Evolutionary conservation across 1,140 invertebrate species (phyloP).

Genomic region (Nasonia longicornis): DNA sequence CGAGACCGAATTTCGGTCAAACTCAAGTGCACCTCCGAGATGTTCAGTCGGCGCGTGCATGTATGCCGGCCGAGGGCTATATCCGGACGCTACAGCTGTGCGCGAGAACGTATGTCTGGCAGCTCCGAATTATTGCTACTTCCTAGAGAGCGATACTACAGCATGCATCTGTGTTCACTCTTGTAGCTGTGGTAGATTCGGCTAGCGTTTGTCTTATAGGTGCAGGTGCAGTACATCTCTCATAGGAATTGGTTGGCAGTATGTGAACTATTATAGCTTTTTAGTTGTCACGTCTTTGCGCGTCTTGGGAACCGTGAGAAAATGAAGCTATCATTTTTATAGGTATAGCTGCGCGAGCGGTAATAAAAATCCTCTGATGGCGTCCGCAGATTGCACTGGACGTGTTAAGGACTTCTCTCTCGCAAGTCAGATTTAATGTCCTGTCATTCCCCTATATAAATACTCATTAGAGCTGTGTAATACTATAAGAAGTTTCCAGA

Average conservation of each 20-base stretch:
- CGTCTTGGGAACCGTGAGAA: not conserved
- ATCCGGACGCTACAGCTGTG: not conserved
- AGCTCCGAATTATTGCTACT: slow-evolving; percentile 28
- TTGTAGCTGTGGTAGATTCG: slow-evolving; percentile 17
- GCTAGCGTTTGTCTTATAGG: not conserved
- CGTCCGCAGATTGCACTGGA: not conserved
- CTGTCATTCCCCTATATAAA: slow-evolving; percentile 14
- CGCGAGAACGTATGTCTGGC: not conserved
- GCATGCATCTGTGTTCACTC: slow-evolving; percentile 5
- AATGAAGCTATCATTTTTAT: not conserved
- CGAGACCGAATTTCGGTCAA: slow-evolving; percentile 50
- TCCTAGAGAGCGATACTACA: slow-evolving; percentile 3
- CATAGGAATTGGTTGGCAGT: not conserved
- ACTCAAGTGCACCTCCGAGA: slow-evolving; percentile 53
- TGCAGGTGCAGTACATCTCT: not conserved
- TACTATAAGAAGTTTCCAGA: slow-evolving; percentile 54
- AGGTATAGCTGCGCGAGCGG: not conserved
- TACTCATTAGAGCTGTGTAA: slow-evolving; percentile 13
- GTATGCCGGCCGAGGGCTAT: not conserved
- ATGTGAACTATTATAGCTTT: not conserved
- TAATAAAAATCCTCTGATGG: slow-evolving; percentile 2
- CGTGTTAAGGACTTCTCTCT: not conserved
- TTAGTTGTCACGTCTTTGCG: not conserved
- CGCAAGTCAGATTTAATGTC: slow-evolving; percentile 2
- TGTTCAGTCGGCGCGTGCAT: slow-evolving; percentile 20